phyloP scores from a whole-genome alignment of 2,797 vertebrate genomes.

The Sebastes steindachneri region DNA sequence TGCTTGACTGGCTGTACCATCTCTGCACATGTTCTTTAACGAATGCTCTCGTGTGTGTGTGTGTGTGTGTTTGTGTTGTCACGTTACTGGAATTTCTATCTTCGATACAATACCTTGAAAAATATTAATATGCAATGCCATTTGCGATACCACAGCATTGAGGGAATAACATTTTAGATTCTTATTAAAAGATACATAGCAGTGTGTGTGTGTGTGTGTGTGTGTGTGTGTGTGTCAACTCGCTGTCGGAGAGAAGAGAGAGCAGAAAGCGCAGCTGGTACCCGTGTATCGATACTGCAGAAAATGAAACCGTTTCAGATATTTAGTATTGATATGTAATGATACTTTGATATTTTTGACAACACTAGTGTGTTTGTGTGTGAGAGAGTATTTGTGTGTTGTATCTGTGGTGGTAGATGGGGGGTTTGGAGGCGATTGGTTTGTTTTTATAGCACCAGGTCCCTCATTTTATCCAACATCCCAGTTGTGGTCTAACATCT shows the following conservation, averaged over 20 bases:
- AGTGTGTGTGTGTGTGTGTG: background rate
- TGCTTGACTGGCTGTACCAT: background rate
- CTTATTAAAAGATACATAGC: too few relatives aligned
- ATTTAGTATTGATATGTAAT: too few relatives aligned
- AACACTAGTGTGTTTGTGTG: background rate
- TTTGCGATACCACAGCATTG: too few relatives aligned
- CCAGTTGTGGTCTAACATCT: background rate
- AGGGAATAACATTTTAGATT: too few relatives aligned
- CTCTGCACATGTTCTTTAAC: background rate
- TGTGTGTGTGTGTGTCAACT: background rate
- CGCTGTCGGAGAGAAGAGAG: too few relatives aligned
- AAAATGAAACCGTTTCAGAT: too few relatives aligned
- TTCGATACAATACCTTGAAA: too few relatives aligned
- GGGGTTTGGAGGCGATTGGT: background rate
- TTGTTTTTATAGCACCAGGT: conserved; percentile 21
- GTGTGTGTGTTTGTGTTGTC: background rate
- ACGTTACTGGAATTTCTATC: too few relatives aligned
- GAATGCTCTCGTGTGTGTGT: background rate
- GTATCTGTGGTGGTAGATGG: background rate
- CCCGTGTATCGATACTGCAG: too few relatives aligned
- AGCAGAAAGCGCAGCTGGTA: too few relatives aligned
- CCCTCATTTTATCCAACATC: background rate
- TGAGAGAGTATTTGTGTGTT: background rate
- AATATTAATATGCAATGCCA: too few relatives aligned
- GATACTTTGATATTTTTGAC: too few relatives aligned